Evolutionary conservation across 2,888 invertebrate species (phyloP).

Genomic region (Sesia apiformis): DNA sequence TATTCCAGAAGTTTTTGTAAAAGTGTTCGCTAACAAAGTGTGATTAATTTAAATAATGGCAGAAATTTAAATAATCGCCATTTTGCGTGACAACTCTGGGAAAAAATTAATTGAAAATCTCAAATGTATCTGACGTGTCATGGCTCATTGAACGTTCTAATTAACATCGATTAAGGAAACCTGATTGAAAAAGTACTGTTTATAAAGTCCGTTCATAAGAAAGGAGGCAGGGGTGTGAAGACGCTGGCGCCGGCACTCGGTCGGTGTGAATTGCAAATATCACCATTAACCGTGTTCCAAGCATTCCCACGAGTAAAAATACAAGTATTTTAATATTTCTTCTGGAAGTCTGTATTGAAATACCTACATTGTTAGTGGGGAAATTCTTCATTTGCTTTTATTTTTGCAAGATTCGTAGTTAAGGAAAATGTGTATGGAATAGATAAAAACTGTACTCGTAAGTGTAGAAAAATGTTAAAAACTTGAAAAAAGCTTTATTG

Average conservation of each 20-base stretch:
- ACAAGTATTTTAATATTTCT: conserved; percentile 21
- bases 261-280: conserved; percentile 49
- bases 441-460: too few relatives aligned
- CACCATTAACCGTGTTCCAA: conserved; percentile 5
- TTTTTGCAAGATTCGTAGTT: too few relatives aligned
- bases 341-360: conserved; percentile 6
- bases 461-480: too few relatives aligned
- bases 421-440: too few relatives aligned
- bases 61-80: background rate
- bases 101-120: background rate
- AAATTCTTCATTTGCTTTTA: too few relatives aligned
- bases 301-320: conserved; percentile 14
- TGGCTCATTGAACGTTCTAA: background rate
- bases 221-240: conserved; percentile 34
- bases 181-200: conserved; percentile 14
- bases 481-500: too few relatives aligned
- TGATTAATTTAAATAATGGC: background rate
- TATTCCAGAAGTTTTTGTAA: background rate
- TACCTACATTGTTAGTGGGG: too few relatives aligned
- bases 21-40: background rate
- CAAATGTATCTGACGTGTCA: background rate
- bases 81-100: background rate
- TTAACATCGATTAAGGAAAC: conserved; percentile 3
- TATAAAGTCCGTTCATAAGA: conserved; percentile 21
- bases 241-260: conserved; percentile 18